These are phyloP conservation scores for Eulithis testata DNA, from an alignment of 2,888 invertebrate genomes.

Conservation along the genomic window DNA sequence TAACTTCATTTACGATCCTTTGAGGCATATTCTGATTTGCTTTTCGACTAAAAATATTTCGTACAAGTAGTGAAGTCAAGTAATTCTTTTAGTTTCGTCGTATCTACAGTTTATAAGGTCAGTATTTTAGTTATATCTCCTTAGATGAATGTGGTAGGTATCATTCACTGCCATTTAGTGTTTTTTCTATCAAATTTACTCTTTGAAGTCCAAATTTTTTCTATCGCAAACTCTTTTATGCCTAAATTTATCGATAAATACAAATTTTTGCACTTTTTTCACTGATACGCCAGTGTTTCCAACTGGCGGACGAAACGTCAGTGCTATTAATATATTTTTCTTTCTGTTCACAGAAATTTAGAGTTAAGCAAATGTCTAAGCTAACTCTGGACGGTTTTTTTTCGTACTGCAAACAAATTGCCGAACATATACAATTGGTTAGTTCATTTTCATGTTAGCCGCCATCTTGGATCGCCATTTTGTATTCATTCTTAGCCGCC, in stretches of 20 bases:
- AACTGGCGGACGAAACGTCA: constrained; percentile 25
- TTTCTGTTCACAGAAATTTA: constrained; percentile 78
- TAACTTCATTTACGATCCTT: constrained; percentile 64
- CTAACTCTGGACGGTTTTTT: constrained; percentile 83
- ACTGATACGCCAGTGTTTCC: constrained; percentile 2
- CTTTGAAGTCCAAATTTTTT: no score
- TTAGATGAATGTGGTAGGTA: constrained; percentile 29
- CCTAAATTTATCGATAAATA: constrained; percentile 3
- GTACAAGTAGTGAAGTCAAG: constrained; percentile 70
- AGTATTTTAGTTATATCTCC: constrained; percentile 27
- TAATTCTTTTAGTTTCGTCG: constrained; percentile 35
- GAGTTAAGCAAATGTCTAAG: constrained; percentile 78
- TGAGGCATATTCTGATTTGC: constrained; percentile 70
- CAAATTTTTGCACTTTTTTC: constrained; percentile 1
- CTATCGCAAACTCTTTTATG: background rate
- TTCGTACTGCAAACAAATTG: constrained; percentile 85
- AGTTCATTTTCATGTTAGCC: constrained; percentile 61
- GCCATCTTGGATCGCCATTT: constrained; percentile 57
- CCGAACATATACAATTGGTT: constrained; percentile 84
- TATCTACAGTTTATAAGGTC: constrained; percentile 40
- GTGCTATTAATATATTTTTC: constrained; percentile 60
- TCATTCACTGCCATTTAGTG: constrained; percentile 26
- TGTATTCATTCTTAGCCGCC: constrained; percentile 30
- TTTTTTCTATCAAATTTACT: constrained; percentile 4
- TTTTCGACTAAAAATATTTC: constrained; percentile 80